phyloP scores from a whole-genome alignment of 2,888 invertebrate species.

The Cremastinae sp. region DNA sequence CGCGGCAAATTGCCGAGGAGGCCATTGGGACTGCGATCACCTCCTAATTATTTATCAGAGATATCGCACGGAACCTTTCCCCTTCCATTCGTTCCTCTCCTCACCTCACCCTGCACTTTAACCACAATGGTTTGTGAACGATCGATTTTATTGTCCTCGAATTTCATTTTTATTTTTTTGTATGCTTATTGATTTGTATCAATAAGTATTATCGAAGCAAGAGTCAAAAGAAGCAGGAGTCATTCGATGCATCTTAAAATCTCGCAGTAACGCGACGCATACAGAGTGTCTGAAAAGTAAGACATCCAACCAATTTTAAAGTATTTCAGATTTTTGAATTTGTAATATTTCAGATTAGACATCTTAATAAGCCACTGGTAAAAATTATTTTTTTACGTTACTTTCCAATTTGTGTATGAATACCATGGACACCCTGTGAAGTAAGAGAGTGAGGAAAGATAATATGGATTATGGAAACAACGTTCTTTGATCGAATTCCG shows the following conservation, averaged over 20 bases:
- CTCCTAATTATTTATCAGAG: conserved; percentile 69
- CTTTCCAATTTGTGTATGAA: no score
- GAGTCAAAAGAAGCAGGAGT: conserved; percentile 43
- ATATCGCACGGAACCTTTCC: conserved; percentile 30
- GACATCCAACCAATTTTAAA: no score
- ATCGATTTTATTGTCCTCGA: conserved; percentile 50
- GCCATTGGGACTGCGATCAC: conserved; percentile 62
- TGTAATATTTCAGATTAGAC: no score
- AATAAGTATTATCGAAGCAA: conserved; percentile 29
- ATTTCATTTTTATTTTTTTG: conserved; percentile 13
- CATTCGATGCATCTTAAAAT: conserved; percentile 14
- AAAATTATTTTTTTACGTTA: background rate
- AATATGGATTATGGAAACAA: background rate
- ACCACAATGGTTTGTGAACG: conserved; percentile 33
- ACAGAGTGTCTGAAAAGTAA: conserved; percentile 7
- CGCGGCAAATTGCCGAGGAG: conserved; percentile 63
- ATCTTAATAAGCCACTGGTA: no score
- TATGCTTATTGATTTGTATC: no score
- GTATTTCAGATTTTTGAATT: no score
- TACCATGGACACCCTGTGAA: no score
- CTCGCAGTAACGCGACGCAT: conserved; percentile 13
- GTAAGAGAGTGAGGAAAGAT: background rate
- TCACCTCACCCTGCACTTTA: conserved; percentile 14
- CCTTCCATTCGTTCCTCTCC: conserved; percentile 44
- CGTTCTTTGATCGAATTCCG: conserved; percentile 64